Base-by-base conservation (phyloP, 2,113 vertebrate species). In the Acanthisitta chloris region DNA sequence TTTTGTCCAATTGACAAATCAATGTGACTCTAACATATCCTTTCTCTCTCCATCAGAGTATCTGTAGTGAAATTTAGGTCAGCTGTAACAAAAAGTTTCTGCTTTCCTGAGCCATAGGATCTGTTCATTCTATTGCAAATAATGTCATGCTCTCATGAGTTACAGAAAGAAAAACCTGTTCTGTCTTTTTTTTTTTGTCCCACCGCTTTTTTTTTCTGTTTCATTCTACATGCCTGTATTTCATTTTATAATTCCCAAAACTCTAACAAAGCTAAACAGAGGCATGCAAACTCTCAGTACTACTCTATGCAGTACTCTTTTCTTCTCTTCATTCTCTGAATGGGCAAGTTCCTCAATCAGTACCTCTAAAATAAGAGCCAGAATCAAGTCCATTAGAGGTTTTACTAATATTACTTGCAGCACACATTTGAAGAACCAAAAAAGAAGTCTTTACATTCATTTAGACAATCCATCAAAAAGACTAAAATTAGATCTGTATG, bases 21-120 rank as follows among this genome's bases (percentile, higher is more conserved):
- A 93, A 94, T 95, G 87, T 95, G 89, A 95, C 86, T 97, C 69
- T 67, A 95, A 70, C 71, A 88, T 90, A 94, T 78, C 81, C 52
- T 86, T 95, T 90, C 90, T 93, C 59, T 94, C 66, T 81, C 64
- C 42, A 42, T 78, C 81, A 82, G 33, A 81, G 43, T 86, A 97
- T 94, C 83, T 87, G 88, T 64, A 93, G 67, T 92, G 93, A 95
- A 96, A 96, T 94, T 92, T 86, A 95, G 94, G 95, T 96, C 94
- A 97, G 57, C 96, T 96, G 81, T 97, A 95, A 93, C 55, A 95
- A 93, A 87, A 97, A 94, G 34, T 96, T 96, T 96, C 86, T 95
- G 86, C 90, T 96, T 96, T 92, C 62, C 72, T 90, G 78, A 94
- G 58, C 73, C 49, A 95, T 33, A 94, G 91, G 70, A 92, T 92